These are phyloP conservation scores for Prochilodus magdalenae DNA, from an alignment of 2,113 vertebrate genomes.

Conservation along the genomic window DNA sequence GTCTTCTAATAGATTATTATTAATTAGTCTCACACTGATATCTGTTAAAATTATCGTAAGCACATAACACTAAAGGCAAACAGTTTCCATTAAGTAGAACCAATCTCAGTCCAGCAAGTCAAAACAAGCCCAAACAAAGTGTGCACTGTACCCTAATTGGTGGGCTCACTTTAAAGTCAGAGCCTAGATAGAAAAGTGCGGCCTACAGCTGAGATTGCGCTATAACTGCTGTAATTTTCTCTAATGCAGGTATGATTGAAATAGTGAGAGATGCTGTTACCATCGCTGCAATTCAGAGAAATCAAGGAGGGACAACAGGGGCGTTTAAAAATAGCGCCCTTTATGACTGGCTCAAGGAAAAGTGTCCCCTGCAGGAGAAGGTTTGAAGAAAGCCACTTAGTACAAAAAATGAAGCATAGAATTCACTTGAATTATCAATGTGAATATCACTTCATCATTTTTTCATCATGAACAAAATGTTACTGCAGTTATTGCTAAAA, in stretches of 20 bases:
- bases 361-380: conserved; percentile 75
- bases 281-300: conserved; percentile 76
- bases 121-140: no score
- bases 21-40: no score
- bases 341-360: conserved; percentile 77
- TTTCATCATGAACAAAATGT: no score
- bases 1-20: no score
- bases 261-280: conserved; percentile 77
- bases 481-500: no score
- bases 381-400: conserved; percentile 60
- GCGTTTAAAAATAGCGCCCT: conserved; percentile 79
- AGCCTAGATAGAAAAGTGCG: not conserved
- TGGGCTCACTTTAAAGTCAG: no score
- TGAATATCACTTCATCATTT: no score
- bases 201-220: not conserved
- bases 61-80: no score
- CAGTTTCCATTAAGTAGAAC: no score
- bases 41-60: no score
- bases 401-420: not conserved
- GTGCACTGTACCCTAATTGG: no score
- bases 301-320: conserved; percentile 67
- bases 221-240: not conserved
- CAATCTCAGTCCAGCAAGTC: no score
- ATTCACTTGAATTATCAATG: not conserved
- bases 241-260: conserved; percentile 78